A percentile compares a stretch with the other conserved stretches of the same genome.
phyloP scores from a whole-genome alignment of 2,888 invertebrate species.

The Latrodectus elegans region DNA sequence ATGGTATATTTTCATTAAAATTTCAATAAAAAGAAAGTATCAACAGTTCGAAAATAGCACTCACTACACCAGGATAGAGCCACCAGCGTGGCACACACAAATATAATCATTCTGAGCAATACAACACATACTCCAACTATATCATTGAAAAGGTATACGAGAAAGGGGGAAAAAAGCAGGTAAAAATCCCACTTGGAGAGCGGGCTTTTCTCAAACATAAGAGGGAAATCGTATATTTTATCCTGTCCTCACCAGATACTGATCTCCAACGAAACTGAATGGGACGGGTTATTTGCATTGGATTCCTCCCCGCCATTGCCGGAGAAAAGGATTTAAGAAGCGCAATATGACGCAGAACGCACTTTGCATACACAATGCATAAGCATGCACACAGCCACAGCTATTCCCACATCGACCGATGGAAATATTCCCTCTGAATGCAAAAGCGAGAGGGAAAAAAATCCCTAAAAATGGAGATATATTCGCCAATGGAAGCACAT shows the following conservation, averaged over 20 bases:
- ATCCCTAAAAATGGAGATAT: constrained; percentile 13
- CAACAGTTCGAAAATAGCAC: too few species aligned
- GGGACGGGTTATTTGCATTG: constrained; percentile 57
- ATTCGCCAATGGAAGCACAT: neutral
- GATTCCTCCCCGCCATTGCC: constrained; percentile 8
- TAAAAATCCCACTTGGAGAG: too few species aligned
- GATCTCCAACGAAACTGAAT: constrained; percentile 59
- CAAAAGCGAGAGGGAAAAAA: constrained; percentile 11
- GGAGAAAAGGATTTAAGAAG: constrained; percentile 36
- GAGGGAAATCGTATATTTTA: constrained; percentile 37
- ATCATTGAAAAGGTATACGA: too few species aligned
- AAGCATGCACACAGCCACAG: constrained; percentile 11
- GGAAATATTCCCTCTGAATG: constrained; percentile 22
- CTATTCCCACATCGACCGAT: constrained; percentile 20
- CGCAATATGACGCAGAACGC: constrained; percentile 28
- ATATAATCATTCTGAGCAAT: too few species aligned
- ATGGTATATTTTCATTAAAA: too few species aligned
- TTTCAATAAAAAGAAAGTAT: too few species aligned
- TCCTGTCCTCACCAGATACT: constrained; percentile 47
- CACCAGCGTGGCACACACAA: too few species aligned
- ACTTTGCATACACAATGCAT: constrained; percentile 55
- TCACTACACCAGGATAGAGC: too few species aligned
- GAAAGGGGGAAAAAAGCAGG: too few species aligned
- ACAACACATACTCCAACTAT: too few species aligned
- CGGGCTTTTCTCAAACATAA: neutral